Base-by-base conservation (phyloP, 2,888 invertebrate species). In the Gymnocheta viridis region DNA sequence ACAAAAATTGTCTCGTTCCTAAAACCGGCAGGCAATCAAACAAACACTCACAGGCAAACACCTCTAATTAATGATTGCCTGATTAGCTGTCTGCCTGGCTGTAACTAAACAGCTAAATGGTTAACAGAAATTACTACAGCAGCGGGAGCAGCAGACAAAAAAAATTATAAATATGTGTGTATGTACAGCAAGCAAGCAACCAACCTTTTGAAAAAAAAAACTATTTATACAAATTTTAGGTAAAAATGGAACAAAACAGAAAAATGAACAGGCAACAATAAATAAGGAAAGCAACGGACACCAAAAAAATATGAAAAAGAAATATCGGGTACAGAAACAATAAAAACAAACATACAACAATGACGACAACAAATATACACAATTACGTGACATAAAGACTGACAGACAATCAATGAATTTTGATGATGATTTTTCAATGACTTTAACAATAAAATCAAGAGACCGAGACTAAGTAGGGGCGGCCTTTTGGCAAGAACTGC, bases 21-120 rank as follows among this genome's bases (percentile, higher is more conserved):
- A 22, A 62, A n/a, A 51, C 38, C 27, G 29, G 10, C 54, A 44
- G 62, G 24, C 54, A 76, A 14, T 24, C 51, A 51, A 88, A 49
- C n/a, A n/a, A 87, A 87, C 87, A 88, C 86, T 86, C 87, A 86
- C 88, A 87, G 88, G 87, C 89, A 88, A 89, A 88, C 89, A 88
- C 88, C 87, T 89, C 87, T 87, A 87, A 86, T 87, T 89, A 89
- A 89, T 89, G 86, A 89, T 88, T 87, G 88, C 88, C 89, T 89
- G 89, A 86, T 89, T 89, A 88, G 88, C 87, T 89, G 82, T 78
- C 82, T 89, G 82, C 74, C 82, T 79, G 73, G 54, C 29, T 69
- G 56, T 22, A 38, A 67, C 54, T 41, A 67, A 62, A 24, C 29
- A 86, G 88, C 86, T 86, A 88, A 89, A 70, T 58, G 66, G 29